A percentile compares a stretch with the other conserved stretches of the same genome.
Conservation (phyloP, 2,797 vertebrate genomes). For the Threskiornis aethiopicus region DNA sequence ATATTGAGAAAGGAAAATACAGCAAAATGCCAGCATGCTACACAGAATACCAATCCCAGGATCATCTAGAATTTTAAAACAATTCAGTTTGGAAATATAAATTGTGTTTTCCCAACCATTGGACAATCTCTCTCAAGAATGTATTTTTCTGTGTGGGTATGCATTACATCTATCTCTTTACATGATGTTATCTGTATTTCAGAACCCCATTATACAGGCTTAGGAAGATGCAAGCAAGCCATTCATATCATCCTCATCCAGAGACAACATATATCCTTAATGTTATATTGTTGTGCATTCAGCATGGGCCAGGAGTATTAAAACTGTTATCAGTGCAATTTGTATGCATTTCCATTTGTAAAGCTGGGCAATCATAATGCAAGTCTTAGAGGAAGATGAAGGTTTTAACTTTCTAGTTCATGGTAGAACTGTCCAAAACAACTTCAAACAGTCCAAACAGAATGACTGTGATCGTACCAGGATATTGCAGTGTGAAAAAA, state of each 20-base stretch:
- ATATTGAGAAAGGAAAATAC: slow-evolving; percentile 12
- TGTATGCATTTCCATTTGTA: neutral
- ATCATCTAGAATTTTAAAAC: slow-evolving; percentile 21
- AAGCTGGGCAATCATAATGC: neutral
- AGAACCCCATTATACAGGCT: neutral
- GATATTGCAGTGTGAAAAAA: neutral
- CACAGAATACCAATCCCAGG: neutral
- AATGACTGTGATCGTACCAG: neutral
- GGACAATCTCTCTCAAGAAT: neutral
- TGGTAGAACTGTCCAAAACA: neutral
- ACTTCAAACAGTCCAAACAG: neutral
- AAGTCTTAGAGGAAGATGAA: neutral
- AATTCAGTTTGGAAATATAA: neutral
- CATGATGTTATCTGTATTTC: neutral
- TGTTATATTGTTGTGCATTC: neutral
- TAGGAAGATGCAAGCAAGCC: neutral
- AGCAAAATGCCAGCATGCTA: neutral
- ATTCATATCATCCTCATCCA: neutral
- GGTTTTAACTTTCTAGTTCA: neutral
- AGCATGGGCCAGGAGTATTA: neutral
- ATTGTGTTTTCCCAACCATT: neutral
- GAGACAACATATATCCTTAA: neutral
- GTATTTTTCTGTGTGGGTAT: neutral
- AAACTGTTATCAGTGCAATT: neutral
- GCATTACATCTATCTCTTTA: neutral